Evolutionary conservation across 2,888 invertebrate species (phyloP).

Genomic region (Belgica antarctica): DNA sequence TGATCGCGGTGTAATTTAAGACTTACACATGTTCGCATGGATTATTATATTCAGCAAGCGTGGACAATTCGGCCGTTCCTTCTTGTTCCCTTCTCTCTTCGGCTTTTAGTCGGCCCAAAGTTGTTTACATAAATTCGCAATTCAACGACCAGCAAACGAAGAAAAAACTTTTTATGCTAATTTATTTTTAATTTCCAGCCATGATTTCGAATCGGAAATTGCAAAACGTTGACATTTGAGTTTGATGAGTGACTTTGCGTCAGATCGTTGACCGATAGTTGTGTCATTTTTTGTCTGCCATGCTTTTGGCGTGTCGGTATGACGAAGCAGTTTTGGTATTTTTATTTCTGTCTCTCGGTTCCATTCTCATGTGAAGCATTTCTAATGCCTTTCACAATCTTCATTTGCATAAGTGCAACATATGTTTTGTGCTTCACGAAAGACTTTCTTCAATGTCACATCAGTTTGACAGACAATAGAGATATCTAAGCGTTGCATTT

Average conservation of each 20-base stretch:
- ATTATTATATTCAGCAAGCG: neutral
- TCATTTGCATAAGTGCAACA: slow-evolving; percentile 22
- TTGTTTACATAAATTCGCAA: neutral
- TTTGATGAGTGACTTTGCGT: slow-evolving; percentile 13
- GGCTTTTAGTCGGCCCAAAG: neutral
- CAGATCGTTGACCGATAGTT: slow-evolving; percentile 32
- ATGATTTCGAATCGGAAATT: slow-evolving; percentile 28
- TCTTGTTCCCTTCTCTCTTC: neutral
- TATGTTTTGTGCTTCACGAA: neutral
- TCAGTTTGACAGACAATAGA: slow-evolving; percentile 43
- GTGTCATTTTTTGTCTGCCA: neutral
- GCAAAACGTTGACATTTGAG: slow-evolving; percentile 31
- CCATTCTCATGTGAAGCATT: neutral
- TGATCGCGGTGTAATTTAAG: slow-evolving; percentile 10
- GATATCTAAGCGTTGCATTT: slow-evolving; percentile 33
- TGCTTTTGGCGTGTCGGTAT: neutral
- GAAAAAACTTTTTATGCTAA: slow-evolving; percentile 18
- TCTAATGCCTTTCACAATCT: neutral
- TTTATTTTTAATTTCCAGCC: slow-evolving; percentile 17
- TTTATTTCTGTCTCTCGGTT: neutral
- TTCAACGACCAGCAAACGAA: neutral
- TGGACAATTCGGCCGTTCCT: neutral
- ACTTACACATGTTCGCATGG: slow-evolving; percentile 22
- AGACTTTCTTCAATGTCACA: slow-evolving; percentile 34
- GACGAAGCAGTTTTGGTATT: neutral